Evolutionary conservation across 2,797 vertebrate species (phyloP), one percentile per base, ranked within the genome.

Genomic region (Sebastes taczanowskii): DNA sequence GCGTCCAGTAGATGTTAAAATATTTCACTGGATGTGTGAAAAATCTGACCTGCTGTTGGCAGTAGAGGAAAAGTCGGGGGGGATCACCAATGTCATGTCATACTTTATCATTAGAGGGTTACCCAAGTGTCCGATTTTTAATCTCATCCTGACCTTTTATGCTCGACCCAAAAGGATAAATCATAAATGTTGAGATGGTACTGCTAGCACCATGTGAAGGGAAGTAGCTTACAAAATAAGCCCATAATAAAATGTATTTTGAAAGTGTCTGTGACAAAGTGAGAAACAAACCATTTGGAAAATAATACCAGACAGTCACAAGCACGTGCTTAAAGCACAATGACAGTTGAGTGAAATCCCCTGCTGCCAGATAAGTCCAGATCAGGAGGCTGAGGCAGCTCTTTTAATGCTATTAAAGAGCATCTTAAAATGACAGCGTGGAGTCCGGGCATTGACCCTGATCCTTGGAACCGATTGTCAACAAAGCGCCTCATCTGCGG

Each of bases 341-440:
- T 71, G 87, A 83, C 85, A 87, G 80, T 86, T 56, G 11, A 83
- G 89, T 83, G 77, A 91, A 94, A 93, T 93, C 92, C 91, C 89
- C 87, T 88, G 86, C 89, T 91, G 92, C 69, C 83, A 89, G 88
- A 90, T 94, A 91, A 94, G 86, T 86, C 89, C 92, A 89, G 92
- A 93, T 93, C 93, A 94, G 86, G 89, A 88, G 89, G 84, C 77
- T 83, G 82, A 88, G 83, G 92, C 84, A 87, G 89, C 86, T 89
- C 86, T 86, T 88, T 87, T 92, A 92, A 93, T 90, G 90, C 89
- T 92, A 91, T 93, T 94, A 91, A 83, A 88, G 88, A 90, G 78
- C 84, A 90, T 92, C 90, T 93, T 90, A 88, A 90, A 92, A 89
- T 89, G 86, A 92, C 89, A 87, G 82, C 30, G 73, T 77, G 59